phyloP scores from a whole-genome alignment of 2,113 vertebrate species.

The Triplophysa siluroides region DNA sequence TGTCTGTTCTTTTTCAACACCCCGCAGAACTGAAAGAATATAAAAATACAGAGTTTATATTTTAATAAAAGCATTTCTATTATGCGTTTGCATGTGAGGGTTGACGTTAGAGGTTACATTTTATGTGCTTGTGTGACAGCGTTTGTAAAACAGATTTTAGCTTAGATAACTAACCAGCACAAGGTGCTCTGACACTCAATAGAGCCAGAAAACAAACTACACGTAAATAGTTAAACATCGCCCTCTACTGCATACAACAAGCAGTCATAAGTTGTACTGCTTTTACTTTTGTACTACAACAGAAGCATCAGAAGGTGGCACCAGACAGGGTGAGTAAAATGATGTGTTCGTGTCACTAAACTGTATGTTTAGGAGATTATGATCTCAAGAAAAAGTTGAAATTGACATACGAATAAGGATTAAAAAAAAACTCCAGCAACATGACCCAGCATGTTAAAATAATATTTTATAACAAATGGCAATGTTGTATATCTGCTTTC shows the following conservation, averaged over 20 bases:
- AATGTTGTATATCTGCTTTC: constrained; percentile 13
- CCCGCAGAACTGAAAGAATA: constrained; percentile 3
- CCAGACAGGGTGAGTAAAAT: too few relatives aligned
- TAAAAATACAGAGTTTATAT: neutral
- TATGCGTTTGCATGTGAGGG: too few relatives aligned
- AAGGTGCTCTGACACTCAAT: neutral
- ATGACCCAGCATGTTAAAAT: neutral
- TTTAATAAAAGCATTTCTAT: neutral
- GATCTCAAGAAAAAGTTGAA: too few relatives aligned
- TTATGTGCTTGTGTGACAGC: neutral
- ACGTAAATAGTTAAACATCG: neutral
- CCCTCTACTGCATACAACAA: constrained; percentile 30
- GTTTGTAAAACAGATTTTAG: neutral
- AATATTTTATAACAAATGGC: neutral
- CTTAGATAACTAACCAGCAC: neutral
- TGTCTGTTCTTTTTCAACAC: neutral
- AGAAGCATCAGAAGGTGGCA: too few relatives aligned
- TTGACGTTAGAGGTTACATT: neutral
- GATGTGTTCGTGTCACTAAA: too few relatives aligned
- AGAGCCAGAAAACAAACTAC: neutral
- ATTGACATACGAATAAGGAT: neutral
- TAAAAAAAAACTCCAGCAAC: neutral
- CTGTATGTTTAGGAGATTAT: too few relatives aligned
- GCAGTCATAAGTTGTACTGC: neutral
- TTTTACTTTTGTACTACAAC: too few relatives aligned